Conservation (phyloP, 2,888 invertebrate species). For the Macrosiphum euphorbiae region DNA sequence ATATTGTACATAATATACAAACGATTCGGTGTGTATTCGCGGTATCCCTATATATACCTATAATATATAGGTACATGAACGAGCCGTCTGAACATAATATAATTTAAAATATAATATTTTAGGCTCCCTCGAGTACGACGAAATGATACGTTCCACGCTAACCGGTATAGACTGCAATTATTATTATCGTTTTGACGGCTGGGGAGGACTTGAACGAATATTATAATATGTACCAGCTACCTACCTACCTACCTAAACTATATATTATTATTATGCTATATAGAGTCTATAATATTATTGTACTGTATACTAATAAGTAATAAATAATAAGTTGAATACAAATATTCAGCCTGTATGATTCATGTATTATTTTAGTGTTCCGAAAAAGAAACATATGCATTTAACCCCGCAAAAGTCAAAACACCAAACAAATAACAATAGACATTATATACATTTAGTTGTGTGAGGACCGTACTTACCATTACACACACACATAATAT, state of each 20-base stretch:
- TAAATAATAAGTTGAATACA: constrained; percentile 38
- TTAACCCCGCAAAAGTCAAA: constrained; percentile 24
- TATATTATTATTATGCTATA: neutral
- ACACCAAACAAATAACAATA: constrained; percentile 14
- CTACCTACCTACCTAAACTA: neutral
- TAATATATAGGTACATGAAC: neutral
- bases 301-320: constrained; percentile 17
- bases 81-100: neutral
- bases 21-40: neutral
- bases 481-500: neutral
- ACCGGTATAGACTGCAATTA: constrained; percentile 52
- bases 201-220: constrained; percentile 19
- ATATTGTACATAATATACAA: neutral
- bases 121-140: neutral
- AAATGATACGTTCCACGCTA: constrained; percentile 33
- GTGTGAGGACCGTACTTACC: neutral
- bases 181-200: constrained; percentile 54
- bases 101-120: constrained; percentile 11
- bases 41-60: neutral
- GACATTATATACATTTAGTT: neutral
- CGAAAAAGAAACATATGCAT: neutral
- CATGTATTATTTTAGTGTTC: constrained; percentile 22
- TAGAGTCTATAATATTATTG: neutral
- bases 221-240: neutral
- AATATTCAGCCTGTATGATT: constrained; percentile 27